Conservation (phyloP, 2,888 invertebrate species). For the Pristionchus fissidentatus region DNA sequence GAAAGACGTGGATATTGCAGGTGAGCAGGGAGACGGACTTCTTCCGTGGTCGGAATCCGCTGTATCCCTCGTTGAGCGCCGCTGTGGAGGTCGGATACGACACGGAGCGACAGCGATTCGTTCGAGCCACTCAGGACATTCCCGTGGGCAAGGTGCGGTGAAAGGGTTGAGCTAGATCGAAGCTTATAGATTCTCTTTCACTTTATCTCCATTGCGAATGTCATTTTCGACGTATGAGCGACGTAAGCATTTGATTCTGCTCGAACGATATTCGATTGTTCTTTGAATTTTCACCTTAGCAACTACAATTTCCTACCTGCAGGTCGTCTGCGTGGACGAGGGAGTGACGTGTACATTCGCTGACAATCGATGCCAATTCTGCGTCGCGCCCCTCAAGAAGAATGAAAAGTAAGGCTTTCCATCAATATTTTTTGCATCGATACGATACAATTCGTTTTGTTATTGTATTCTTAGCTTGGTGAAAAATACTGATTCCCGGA, state of each 20-base stretch:
- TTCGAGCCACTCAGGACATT: conserved; percentile 43
- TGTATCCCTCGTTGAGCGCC: conserved; percentile 24
- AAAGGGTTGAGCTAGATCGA: too few species aligned
- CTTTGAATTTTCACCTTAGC: background rate
- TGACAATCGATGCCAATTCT: conserved; percentile 45
- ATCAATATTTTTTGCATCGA: background rate
- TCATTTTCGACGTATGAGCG: too few species aligned
- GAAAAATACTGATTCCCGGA: too few species aligned
- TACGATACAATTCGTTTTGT: background rate
- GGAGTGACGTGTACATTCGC: conserved; percentile 47
- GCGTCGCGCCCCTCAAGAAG: conserved; percentile 19
- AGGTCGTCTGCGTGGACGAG: conserved; percentile 47
- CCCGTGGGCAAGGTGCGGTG: conserved; percentile 44
- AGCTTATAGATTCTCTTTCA: too few species aligned
- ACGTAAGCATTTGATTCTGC: too few species aligned
- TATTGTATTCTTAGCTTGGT: background rate
- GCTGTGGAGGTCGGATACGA: conserved; percentile 40
- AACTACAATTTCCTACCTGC: background rate
- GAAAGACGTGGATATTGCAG: background rate
- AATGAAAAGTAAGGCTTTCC: conserved; percentile 45
- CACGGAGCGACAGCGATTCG: conserved; percentile 31
- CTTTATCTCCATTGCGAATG: too few species aligned
- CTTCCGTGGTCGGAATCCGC: conserved; percentile 10
- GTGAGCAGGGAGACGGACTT: conserved; percentile 45
- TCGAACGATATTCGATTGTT: too few species aligned